Percentiles rank a stretch among this genome's conserved stretches.
These are phyloP conservation scores for Morelia viridis DNA, from an alignment of 2,797 vertebrate species.

Conservation along the genomic window DNA sequence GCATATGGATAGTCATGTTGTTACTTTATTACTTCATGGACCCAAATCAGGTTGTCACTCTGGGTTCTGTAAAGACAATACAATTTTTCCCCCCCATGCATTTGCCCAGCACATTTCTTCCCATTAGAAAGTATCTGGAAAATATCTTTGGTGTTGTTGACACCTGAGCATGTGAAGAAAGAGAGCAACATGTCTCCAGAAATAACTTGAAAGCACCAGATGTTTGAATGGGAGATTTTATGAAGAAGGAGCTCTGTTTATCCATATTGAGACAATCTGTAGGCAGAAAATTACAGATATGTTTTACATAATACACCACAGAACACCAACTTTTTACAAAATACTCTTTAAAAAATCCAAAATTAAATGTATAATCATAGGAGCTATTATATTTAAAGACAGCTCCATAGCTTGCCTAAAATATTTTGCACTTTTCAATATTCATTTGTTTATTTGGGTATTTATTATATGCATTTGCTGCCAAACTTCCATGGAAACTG, in stretches of 20 bases:
- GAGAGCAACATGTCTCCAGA: constrained; percentile 47
- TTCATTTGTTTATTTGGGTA: constrained; percentile 30
- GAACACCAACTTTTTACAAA: constrained; percentile 15
- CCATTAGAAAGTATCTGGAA: constrained; percentile 25
- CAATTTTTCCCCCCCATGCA: constrained; percentile 24
- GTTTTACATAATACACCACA: constrained; percentile 44
- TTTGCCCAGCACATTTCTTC: constrained; percentile 19
- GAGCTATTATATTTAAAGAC: neutral
- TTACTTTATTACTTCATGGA: neutral
- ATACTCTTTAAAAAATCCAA: constrained; percentile 9
- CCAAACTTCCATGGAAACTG: neutral
- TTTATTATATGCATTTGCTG: neutral
- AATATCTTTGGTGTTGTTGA: neutral
- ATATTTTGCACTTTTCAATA: constrained; percentile 1
- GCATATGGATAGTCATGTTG: neutral
- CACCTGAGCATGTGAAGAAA: constrained; percentile 40
- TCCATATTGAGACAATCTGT: constrained; percentile 49
- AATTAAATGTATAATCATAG: constrained; percentile 22
- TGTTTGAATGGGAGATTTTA: constrained; percentile 51
- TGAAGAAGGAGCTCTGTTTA: constrained; percentile 44
- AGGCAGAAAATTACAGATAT: constrained; percentile 46
- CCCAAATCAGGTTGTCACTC: constrained; percentile 6
- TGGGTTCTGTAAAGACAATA: constrained; percentile 18
- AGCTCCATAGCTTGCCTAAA: neutral
- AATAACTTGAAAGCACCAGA: constrained; percentile 58